A percentile compares a stretch with the other conserved stretches of the same genome.
Evolutionary conservation across 2,797 vertebrate genomes (phyloP).

Genomic region (Pseudocheirus occidentalis): DNA sequence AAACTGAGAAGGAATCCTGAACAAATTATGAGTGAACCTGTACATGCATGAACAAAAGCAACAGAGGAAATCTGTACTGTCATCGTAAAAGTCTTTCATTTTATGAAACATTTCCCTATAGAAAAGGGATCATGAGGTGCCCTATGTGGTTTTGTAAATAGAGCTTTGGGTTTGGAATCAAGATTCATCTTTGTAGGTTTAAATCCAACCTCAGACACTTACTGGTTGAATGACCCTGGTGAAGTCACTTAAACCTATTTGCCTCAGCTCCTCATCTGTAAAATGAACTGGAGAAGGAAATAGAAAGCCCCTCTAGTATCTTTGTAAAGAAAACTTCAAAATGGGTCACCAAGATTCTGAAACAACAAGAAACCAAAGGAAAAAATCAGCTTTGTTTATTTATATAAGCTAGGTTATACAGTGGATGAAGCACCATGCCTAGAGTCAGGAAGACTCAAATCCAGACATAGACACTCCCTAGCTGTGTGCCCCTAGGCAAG

Average conservation of each 20-base stretch:
- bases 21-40: not conserved
- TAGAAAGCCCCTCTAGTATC: not conserved
- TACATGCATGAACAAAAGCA: not conserved
- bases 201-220: not conserved
- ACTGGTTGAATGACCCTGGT: not conserved
- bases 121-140: not conserved
- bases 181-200: not conserved
- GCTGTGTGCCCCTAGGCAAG: not conserved
- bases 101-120: not conserved
- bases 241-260: not conserved
- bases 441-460: not conserved
- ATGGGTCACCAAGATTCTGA: not conserved
- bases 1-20: not conserved
- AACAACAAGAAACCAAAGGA: not conserved
- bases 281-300: not conserved
- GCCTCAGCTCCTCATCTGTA: not conserved
- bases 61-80: not conserved
- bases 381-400: not conserved
- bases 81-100: not conserved
- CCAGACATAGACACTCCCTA: not conserved
- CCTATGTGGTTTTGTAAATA: too few species aligned
- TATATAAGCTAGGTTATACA: not conserved
- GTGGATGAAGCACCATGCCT: not conserved
- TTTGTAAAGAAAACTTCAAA: not conserved
- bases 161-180: too few species aligned